Evolutionary conservation across 2,113 vertebrate species (phyloP).

Genomic region (Rhagologus leucostigma): DNA sequence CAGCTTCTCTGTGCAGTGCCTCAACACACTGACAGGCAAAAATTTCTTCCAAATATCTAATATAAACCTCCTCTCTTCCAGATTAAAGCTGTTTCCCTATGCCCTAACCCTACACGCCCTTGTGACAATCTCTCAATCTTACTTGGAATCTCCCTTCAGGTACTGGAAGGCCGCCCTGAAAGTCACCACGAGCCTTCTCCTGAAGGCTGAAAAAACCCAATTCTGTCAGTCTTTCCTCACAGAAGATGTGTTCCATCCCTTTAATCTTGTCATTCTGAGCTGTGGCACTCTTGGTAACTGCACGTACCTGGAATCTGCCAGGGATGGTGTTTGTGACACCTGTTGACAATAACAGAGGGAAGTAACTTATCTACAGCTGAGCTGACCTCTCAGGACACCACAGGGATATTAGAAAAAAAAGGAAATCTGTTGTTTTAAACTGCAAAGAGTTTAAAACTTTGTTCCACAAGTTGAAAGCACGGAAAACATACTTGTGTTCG

Average conservation of each 20-base stretch:
- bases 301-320: neutral
- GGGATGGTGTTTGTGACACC: neutral
- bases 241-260: neutral
- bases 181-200: neutral
- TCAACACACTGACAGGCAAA: neutral
- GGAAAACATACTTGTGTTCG: neutral
- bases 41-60: neutral
- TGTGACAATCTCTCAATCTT: neutral
- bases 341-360: neutral
- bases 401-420: neutral
- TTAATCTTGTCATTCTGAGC: neutral
- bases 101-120: neutral
- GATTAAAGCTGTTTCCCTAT: neutral
- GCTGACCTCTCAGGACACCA: neutral
- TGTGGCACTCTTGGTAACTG: neutral
- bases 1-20: neutral
- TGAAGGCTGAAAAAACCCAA: neutral
- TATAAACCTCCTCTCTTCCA: neutral
- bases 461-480: neutral
- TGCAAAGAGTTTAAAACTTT: neutral
- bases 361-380: neutral
- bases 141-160: neutral
- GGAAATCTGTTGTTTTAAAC: neutral
- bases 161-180: neutral
- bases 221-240: neutral